Evolutionary conservation across 1,140 invertebrate genomes (phyloP).

Genomic region (Lycorma delicatula): DNA sequence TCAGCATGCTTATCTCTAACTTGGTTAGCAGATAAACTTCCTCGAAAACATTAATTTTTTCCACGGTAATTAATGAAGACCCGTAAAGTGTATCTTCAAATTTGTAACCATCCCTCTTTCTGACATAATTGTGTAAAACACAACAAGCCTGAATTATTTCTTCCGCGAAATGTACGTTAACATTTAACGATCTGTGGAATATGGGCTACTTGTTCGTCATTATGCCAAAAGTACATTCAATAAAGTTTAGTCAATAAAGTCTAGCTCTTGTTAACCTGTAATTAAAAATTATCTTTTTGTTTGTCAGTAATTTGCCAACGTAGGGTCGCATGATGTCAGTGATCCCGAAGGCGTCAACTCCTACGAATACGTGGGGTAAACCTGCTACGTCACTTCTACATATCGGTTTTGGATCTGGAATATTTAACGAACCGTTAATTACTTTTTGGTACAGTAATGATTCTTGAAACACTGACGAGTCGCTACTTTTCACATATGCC

Average conservation of each 20-base stretch:
- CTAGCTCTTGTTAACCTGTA: neutral
- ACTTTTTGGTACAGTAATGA: constrained; percentile 26
- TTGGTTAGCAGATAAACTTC: neutral
- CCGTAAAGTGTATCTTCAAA: neutral
- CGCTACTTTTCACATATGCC: constrained; percentile 15
- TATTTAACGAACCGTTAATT: constrained; percentile 20
- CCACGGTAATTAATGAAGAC: neutral
- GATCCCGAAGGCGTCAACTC: neutral
- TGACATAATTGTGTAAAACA: constrained; percentile 22
- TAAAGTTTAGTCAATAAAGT: constrained; percentile 19
- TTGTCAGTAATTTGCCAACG: neutral
- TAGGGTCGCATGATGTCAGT: neutral
- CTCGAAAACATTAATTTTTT: neutral
- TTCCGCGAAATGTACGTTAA: neutral
- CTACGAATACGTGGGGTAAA: neutral
- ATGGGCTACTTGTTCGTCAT: constrained; percentile 15
- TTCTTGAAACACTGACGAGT: constrained; percentile 33
- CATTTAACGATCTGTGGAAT: neutral
- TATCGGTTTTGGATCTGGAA: constrained; percentile 22
- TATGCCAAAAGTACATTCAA: neutral
- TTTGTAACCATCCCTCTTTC: neutral
- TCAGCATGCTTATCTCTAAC: neutral
- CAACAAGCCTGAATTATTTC: constrained; percentile 15
- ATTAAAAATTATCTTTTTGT: neutral
- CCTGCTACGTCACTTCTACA: neutral